Conservation (phyloP, 2,888 invertebrate genomes). For the Drosophila tanythrix region DNA sequence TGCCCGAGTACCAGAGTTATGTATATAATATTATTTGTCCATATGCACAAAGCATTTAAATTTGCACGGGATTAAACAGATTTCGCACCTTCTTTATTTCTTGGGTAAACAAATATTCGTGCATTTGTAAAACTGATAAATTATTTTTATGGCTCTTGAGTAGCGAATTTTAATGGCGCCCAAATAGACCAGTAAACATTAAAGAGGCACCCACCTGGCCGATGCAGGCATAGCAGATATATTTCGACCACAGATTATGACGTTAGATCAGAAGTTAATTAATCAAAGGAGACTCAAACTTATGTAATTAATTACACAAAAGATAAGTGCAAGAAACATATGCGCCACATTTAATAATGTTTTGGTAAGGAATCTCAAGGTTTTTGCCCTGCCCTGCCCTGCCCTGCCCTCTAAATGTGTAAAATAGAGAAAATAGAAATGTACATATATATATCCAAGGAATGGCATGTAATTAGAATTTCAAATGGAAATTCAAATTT, state of each 20-base stretch:
- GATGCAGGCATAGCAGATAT: neutral
- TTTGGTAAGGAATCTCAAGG: slow-evolving; percentile 30
- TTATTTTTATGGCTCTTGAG: slow-evolving; percentile 63
- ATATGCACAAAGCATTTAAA: slow-evolving; percentile 7
- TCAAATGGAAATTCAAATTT: slow-evolving; percentile 50
- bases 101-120: slow-evolving; percentile 59
- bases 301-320: neutral
- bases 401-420: slow-evolving; percentile 9
- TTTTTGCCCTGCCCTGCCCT: neutral
- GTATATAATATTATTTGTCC: slow-evolving; percentile 9
- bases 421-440: neutral
- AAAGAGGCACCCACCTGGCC: slow-evolving; percentile 44
- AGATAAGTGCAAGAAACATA: slow-evolving; percentile 3
- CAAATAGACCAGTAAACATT: slow-evolving; percentile 12
- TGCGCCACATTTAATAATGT: slow-evolving; percentile 20
- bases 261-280: neutral
- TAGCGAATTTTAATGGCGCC: slow-evolving; percentile 44
- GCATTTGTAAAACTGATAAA: slow-evolving; percentile 72
- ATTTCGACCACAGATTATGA: neutral
- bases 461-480: slow-evolving; percentile 48
- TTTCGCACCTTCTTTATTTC: slow-evolving; percentile 27
- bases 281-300: slow-evolving; percentile 12
- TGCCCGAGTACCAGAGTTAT: neutral
- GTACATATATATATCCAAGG: neutral
- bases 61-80: slow-evolving; percentile 2